phyloP scores from a whole-genome alignment of 2,797 vertebrate species.

The Aphelocoma californica region DNA sequence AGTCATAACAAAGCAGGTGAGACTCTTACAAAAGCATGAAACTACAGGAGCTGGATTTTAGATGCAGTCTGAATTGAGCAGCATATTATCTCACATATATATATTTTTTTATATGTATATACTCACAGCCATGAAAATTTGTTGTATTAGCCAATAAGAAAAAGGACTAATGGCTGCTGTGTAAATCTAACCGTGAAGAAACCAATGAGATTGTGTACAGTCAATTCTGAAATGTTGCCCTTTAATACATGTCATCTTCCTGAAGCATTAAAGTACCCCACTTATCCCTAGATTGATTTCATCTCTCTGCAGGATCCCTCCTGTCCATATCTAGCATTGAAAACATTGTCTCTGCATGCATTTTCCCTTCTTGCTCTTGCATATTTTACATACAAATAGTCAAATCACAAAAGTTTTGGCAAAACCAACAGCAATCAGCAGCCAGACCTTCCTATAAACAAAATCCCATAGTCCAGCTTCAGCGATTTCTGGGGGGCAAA shows the following conservation, averaged over 20 bases:
- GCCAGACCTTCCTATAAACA: background rate
- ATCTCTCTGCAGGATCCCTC: background rate
- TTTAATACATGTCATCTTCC: background rate
- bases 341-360: background rate
- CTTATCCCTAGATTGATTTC: background rate
- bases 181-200: background rate
- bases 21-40: background rate
- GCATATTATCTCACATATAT: background rate
- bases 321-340: background rate
- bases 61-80: background rate
- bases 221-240: background rate
- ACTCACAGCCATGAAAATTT: background rate
- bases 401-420: background rate
- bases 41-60: background rate
- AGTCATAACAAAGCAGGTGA: background rate
- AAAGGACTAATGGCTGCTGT: background rate
- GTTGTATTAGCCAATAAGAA: background rate
- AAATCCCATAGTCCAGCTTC: background rate
- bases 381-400: background rate
- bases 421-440: background rate
- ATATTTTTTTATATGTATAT: background rate
- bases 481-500: background rate
- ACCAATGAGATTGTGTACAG: background rate
- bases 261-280: background rate
- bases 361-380: background rate